Percentiles rank a stretch among this genome's conserved stretches.
Evolutionary conservation across 2,888 invertebrate species (phyloP).

Genomic region (Cryptus armator): DNA sequence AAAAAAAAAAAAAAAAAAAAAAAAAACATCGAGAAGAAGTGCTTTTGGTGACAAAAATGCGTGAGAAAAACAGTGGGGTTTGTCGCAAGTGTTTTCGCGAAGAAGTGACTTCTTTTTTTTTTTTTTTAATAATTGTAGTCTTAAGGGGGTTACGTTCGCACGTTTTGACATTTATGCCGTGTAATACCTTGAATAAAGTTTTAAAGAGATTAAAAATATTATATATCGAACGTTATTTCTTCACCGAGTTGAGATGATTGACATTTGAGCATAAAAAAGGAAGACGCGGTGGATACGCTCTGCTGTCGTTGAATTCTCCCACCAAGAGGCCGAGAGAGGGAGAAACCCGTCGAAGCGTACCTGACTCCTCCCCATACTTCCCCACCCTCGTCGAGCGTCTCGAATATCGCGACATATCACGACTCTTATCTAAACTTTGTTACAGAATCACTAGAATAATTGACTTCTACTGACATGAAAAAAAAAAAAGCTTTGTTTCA

Average conservation of each 20-base stretch:
- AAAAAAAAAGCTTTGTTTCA: not conserved
- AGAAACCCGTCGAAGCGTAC: constrained; percentile 66
- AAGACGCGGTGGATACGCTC: constrained; percentile 22
- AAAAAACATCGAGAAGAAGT: not conserved
- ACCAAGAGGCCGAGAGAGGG: constrained; percentile 68
- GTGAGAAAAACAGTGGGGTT: not conserved
- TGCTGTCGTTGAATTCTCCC: constrained; percentile 69
- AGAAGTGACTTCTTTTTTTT: not conserved
- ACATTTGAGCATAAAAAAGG: not conserved
- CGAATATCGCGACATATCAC: constrained; percentile 17
- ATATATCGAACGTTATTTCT: not conserved
- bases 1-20: not conserved
- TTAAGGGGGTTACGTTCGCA: not conserved
- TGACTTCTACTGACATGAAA: too few species aligned
- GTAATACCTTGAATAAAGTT: constrained; percentile 16
- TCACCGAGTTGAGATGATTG: constrained; percentile 4
- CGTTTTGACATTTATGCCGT: not conserved
- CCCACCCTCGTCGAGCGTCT: constrained; percentile 61
- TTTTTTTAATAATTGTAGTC: not conserved
- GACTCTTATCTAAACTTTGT: too few species aligned
- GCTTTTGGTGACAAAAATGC: not conserved
- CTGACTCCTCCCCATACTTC: constrained; percentile 78
- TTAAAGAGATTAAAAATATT: not conserved
- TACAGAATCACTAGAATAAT: too few species aligned
- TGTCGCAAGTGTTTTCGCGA: not conserved